Evolutionary conservation across 2,113 vertebrate genomes (phyloP), one percentile per base, ranked within the genome.

Genomic region (Megalops atlanticus): DNA sequence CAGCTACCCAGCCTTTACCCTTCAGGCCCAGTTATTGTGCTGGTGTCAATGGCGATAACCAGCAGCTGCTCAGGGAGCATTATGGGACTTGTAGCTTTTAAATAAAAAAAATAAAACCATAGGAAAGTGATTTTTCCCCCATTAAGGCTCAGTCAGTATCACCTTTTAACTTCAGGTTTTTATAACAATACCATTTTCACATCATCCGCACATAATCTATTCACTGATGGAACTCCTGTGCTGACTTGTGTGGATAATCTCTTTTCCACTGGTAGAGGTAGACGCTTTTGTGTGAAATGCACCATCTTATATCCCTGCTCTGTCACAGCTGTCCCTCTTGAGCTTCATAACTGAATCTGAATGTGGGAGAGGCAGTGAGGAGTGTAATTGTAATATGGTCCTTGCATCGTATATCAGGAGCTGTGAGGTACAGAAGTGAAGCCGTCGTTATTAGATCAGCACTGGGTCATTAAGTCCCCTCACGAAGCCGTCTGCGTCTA

Each of bases 401-500:
- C 40, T 24, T 49, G 41, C 40, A 41, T 33, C 49, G 3, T 86
- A 78, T 80, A 87, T 88, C 84, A 86, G 77, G 85, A 52, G 88
- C 79, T 83, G 83, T 70, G 84, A 84, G 79, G 82, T 75, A n/a
- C 81, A 79, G 76, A 41, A 85, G 87, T 85, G 82, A 88, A 86
- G 85, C 80, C 79, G 87, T 79, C 83, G 81, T 88, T 90, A 90
- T 86, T 89, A 86, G 83, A 90, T 89, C 87, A 86, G 81, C 78
- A 64, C 41, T 83, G 88, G 82, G 87, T 91, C 87, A 90, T 91
- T 92, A 86, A 84, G 80, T 80, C 86, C 79, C 87, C 83, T 77
- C 87, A 86, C 16, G 84, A 81, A 68, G 82, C 76, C 71, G 71
- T 81, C 79, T 84, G 79, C 77, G 6, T 2, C 80, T 74, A 64